Conservation (phyloP, 2,888 invertebrate genomes). For the Apodemia mormo region DNA sequence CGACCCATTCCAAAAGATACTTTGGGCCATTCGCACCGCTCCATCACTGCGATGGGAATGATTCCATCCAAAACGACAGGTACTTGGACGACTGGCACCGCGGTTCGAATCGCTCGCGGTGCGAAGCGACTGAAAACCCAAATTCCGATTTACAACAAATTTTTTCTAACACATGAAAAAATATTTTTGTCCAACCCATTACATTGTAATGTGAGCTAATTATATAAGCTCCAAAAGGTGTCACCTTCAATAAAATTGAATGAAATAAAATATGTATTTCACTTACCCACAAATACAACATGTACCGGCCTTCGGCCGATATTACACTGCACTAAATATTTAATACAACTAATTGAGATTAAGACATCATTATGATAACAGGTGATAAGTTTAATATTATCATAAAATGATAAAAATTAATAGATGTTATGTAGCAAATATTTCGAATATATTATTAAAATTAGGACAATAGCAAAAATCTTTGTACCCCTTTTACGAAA, state of each 20-base stretch:
- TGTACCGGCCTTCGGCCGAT: constrained; percentile 54
- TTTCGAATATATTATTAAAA: neutral
- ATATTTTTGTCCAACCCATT: no score
- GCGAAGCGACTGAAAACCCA: no score
- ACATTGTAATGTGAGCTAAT: neutral
- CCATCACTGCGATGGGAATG: no score
- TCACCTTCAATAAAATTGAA: neutral
- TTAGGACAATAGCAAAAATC: neutral
- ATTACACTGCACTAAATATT: constrained; percentile 55
- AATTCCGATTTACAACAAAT: no score
- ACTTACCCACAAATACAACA: constrained; percentile 21
- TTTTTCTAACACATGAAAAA: no score
- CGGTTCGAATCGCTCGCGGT: no score
- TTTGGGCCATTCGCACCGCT: no score
- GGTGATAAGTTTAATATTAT: constrained; percentile 12
- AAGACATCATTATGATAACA: constrained; percentile 42
- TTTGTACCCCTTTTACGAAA: no score
- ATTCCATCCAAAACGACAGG: no score
- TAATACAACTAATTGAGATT: constrained; percentile 45
- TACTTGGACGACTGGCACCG: no score
- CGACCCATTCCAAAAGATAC: no score
- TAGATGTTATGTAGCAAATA: constrained; percentile 18
- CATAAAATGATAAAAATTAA: constrained; percentile 27
- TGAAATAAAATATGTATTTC: neutral
- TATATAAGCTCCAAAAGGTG: neutral